Conservation (phyloP, 2,113 vertebrate species). For the Nansenia antarctica region DNA sequence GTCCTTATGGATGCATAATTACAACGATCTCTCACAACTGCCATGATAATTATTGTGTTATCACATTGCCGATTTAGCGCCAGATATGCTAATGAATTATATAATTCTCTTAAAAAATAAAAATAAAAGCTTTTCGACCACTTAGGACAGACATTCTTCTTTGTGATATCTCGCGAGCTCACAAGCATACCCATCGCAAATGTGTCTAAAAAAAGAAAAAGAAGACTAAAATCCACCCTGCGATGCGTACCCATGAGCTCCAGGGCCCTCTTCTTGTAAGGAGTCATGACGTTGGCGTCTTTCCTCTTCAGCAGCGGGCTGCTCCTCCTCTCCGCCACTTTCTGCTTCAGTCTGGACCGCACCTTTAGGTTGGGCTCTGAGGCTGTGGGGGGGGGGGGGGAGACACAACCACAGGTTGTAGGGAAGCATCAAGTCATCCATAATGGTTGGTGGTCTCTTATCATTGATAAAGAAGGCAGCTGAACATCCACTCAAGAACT, state of each 20-base stretch:
- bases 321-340: slow-evolving; percentile 96
- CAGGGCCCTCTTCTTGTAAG: slow-evolving; percentile 95
- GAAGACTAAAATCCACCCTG: no score
- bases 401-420: no score
- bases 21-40: slow-evolving; percentile 24
- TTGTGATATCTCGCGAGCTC: no score
- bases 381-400: slow-evolving; percentile 76
- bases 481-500: no score
- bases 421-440: no score
- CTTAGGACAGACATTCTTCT: no score
- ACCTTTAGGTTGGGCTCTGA: slow-evolving; percentile 99
- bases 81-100: slow-evolving; percentile 6
- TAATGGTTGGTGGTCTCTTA: no score
- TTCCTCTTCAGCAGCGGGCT: slow-evolving; percentile 94
- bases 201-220: neutral
- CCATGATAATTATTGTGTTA: slow-evolving; percentile 19
- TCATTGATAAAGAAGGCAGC: no score
- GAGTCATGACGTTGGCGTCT: slow-evolving; percentile 87
- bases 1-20: slow-evolving; percentile 32
- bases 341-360: slow-evolving; percentile 98
- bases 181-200: neutral
- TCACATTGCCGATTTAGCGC: slow-evolving; percentile 12
- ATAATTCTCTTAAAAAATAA: no score
- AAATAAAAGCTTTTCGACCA: no score
- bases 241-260: slow-evolving; percentile 89